These are phyloP conservation scores for Halcyon leucocephala DNA, from an alignment of 2,797 vertebrate genomes.

Conservation along the genomic window DNA sequence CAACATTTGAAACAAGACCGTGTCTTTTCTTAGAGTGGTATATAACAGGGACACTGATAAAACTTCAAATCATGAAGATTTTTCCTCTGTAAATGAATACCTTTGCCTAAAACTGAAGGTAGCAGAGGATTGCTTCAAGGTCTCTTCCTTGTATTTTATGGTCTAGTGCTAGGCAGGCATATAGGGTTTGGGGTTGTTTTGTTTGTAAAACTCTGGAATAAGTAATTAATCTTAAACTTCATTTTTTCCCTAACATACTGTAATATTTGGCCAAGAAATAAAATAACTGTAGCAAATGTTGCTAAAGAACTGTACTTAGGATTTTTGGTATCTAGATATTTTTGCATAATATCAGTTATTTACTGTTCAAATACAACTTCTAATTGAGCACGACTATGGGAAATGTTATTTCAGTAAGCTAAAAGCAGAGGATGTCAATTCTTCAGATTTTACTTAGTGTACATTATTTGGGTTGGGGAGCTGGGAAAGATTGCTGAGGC, in stretches of 20 bases:
- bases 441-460: neutral
- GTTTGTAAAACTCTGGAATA: neutral
- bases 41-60: constrained; percentile 64
- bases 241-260: neutral
- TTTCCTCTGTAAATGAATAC: constrained; percentile 80
- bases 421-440: neutral
- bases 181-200: neutral
- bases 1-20: constrained; percentile 39
- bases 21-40: constrained; percentile 73
- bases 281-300: neutral
- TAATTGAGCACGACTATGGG: neutral
- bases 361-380: neutral
- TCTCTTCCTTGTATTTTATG: constrained; percentile 77
- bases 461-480: neutral
- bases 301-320: neutral
- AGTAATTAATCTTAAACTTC: neutral
- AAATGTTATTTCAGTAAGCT: neutral
- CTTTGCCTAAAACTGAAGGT: constrained; percentile 65
- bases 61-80: constrained; percentile 44
- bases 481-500: neutral
- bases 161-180: constrained; percentile 23
- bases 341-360: neutral
- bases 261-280: neutral
- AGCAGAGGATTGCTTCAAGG: constrained; percentile 78
- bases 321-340: neutral